Base-by-base conservation (phyloP, 2,888 invertebrate genomes). In the Drosophila seclusa region DNA sequence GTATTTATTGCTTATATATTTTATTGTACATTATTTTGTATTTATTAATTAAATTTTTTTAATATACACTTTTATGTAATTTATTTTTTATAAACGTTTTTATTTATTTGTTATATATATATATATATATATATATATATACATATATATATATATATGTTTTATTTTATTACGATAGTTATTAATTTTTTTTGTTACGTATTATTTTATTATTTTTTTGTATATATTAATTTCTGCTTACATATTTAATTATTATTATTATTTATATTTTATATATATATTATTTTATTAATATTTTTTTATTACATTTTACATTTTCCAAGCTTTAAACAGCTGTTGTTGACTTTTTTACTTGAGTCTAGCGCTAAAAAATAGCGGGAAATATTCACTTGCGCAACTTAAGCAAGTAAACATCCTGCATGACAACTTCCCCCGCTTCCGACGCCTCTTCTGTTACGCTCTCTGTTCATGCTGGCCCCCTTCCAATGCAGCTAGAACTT, bases 301-400 rank as follows among this genome's bases (percentile, higher is more conserved):
- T 24, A 45, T 24, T 16, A 24, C 7, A 24, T 45, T 24, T 45
- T 4, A 0, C 8, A 36, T 27, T 40, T 13, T 27, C 6, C 16
- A 40, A 49, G 34, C 18, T 29, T 24, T 11, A 3, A 78, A 61
- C 78, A 78, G 78, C 75, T 78, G 74, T 78, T 67, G 61, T 27
- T 59, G 42, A 21, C 49, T 67, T 32, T 27, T n/a, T 7, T 31
- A 6, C 50, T 29, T 68, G 36, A 45, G 21, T 32, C 40, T 54
- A 38, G 59, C 57, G 60, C 36, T 59, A 55, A 40, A 63, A 63
- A 82, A 85, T 85, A 85, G 73, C 83, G 85, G 85, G 87, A 85
- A 82, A 73, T 85, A 67, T 76, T 65, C 71, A 76, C 87, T 85
- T 85, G 85, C 87, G 87, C 85, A 85, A 84, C 73, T 78, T 67